Evolutionary conservation across 2,888 invertebrate species (phyloP).

Genomic region (Linnaemya tessellans): DNA sequence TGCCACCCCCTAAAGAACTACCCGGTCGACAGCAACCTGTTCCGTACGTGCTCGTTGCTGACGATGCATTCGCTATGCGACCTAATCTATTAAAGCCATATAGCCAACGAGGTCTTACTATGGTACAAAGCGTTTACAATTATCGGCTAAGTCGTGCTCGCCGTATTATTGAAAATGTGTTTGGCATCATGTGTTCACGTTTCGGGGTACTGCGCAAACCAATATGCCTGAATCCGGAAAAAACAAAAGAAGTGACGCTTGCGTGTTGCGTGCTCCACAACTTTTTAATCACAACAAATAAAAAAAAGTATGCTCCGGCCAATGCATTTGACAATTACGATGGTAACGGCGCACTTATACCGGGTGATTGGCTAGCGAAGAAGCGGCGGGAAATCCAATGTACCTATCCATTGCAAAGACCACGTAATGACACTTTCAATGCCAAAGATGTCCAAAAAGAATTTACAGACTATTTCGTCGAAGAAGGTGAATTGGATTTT

Average conservation of each 20-base stretch:
- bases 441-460: too few relatives aligned
- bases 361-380: conserved; percentile 4
- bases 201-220: not conserved
- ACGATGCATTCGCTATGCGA: conserved; percentile 41
- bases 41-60: conserved; percentile 23
- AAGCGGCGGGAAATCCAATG: not conserved
- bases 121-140: conserved; percentile 10
- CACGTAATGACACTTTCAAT: not conserved
- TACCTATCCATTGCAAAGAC: not conserved
- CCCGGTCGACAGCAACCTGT: not conserved
- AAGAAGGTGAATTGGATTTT: too few relatives aligned
- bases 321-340: conserved; percentile 1
- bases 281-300: not conserved
- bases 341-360: not conserved
- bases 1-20: too few relatives aligned
- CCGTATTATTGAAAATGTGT: not conserved
- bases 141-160: conserved; percentile 33
- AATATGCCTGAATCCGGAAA: conserved; percentile 3
- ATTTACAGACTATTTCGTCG: too few relatives aligned
- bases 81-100: too few relatives aligned
- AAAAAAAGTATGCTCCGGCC: conserved; percentile 1
- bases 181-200: conserved; percentile 17
- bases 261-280: too few relatives aligned
- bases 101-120: conserved; percentile 5
- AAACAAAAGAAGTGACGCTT: conserved; percentile 6